Evolutionary conservation across 2,797 vertebrate genomes (phyloP), one percentile per base, ranked within the genome.

Genomic region (Lindbergichthys nudifrons): DNA sequence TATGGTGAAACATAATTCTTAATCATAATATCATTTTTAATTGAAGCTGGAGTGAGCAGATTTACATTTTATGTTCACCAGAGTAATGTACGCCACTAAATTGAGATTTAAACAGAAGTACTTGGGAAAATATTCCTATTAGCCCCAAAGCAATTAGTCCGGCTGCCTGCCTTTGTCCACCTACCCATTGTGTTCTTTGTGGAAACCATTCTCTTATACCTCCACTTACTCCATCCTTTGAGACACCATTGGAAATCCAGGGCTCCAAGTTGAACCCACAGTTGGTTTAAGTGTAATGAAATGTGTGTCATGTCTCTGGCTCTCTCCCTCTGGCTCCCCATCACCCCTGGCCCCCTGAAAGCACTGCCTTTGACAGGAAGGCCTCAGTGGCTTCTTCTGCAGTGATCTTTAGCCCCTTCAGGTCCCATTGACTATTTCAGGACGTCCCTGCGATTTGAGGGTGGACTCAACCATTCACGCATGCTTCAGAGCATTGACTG

Each of bases 261-360:
- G 88, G 88, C 86, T 91, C 77, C 51, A 76, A 91, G 88, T 89
- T 89, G 89, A 92, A 90, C 86, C 93, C 91, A 92, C 92, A 89
- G 90, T 92, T 93, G 93, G 89, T 92, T 92, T 92, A 92, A 92
- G 87, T 88, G 88, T 92, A 91, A 92, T 94, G 90, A 93, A 93
- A 93, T 93, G 92, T 93, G 91, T 91, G 92, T 92, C 91, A 91
- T 92, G 92, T 94, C 89, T 91, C 86, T 56, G 79, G 87, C 85
- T 92, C 83, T 60, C 87, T 88, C 91, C 88, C 90, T 79, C 88
- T 81, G 81, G 82, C 85, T 84, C 68, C 83, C 85, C 73, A 77
- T 88, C 87, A 85, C 89, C 88, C 87, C 85, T 81, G 81, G 73
- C 82, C 85, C 90, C 81, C 82, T 86, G 88, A 91, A 93, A 91